Conservation (phyloP, 2,797 vertebrate genomes). For the Sebastes ruberrimus region DNA sequence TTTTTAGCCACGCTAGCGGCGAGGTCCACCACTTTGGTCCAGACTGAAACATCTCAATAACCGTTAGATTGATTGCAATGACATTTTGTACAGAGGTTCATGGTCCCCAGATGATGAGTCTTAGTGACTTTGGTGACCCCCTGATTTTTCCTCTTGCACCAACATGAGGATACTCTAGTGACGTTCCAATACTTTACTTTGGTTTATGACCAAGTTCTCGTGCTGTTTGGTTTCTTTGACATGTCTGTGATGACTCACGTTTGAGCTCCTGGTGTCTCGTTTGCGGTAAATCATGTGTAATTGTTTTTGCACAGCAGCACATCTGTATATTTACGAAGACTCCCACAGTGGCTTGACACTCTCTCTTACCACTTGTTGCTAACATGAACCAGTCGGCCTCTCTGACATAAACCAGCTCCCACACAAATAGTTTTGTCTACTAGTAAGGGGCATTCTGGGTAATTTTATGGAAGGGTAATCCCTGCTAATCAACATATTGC, state of each 20-base stretch:
- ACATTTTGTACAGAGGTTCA: background rate
- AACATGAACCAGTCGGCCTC: constrained; percentile 13
- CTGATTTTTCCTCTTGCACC: background rate
- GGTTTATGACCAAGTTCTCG: background rate
- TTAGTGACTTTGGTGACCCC: background rate
- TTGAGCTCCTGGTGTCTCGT: background rate
- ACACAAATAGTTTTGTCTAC: background rate
- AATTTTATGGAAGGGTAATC: constrained; percentile 8
- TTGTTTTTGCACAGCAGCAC: background rate
- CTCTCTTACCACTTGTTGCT: constrained; percentile 1
- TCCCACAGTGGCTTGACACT: constrained; percentile 8
- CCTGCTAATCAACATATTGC: constrained; percentile 16
- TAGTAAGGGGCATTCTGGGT: constrained; percentile 16
- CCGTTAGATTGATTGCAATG: background rate
- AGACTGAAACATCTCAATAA: background rate
- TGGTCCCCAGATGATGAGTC: background rate
- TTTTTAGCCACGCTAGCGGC: background rate
- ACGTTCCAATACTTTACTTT: background rate
- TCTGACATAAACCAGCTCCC: constrained; percentile 32
- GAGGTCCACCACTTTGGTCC: background rate
- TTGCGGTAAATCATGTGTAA: background rate
- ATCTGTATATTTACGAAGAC: constrained; percentile 15
- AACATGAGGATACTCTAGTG: background rate
- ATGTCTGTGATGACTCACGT: background rate
- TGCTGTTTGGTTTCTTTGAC: background rate